Base-by-base conservation (phyloP, 92 coral and sea anemone genomes). In the Plumapathes pennacea region DNA sequence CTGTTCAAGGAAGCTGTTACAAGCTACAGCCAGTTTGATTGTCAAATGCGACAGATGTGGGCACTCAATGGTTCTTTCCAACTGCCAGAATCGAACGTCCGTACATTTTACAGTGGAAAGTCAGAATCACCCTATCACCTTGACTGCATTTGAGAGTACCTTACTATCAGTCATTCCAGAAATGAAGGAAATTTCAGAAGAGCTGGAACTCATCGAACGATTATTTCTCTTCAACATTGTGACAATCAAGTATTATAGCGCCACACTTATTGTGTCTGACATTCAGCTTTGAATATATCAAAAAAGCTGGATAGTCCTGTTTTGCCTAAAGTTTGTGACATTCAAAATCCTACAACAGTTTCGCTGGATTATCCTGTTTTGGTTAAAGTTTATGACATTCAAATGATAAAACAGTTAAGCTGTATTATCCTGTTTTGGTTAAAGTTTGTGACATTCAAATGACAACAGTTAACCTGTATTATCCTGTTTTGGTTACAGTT, bases 21-120 rank as follows among this genome's bases (percentile, higher is more conserved):
- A 42, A 42, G 48, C 48, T 24, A 5, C 48, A 42, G 48, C 48
- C 48, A 42, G 48, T 42, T 42, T 42, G 48, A 1, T 42, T 14
- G 48, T 42, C 20, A 42, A 42, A 42, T 42, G 48, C 20, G 48
- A 42, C 20, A 0, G 14, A 42, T 12, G 2, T 1, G 20, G 20
- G 20, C 6, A 42, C 0, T 25, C 3, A 3, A 50, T 50, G 57
- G 57, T 50, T 50, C 57, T 50, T 50, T 15, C 57, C 32, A 50
- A 50, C 57, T 50, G 57, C 57, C 26, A 27, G 17, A 50, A 50
- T 26, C 26, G 57, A 50, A 50, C 31, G 32, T 24, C 57, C 31
- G 57, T 50, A 21, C 57, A 50, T 50, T 50, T 50, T 50, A 20
- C 57, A 26, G 57, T 50, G 57, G 34, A 50, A 50, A 38, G 57